A percentile compares a stretch with the other conserved stretches of the same genome.
These are phyloP conservation scores for Lacanobia oleracea DNA, from an alignment of 2,888 invertebrate species.

Conservation along the genomic window DNA sequence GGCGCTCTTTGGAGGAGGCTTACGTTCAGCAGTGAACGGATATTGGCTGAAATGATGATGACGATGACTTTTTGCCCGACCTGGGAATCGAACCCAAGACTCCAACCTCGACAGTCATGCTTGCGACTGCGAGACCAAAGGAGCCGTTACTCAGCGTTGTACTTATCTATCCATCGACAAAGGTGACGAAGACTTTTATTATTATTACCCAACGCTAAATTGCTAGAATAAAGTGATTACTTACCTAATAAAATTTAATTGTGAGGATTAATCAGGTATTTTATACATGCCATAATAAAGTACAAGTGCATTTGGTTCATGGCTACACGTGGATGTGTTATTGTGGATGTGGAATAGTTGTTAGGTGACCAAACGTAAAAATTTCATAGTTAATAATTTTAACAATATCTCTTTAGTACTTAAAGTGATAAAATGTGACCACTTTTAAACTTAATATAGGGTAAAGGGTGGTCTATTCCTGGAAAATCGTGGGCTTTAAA, in stretches of 20 bases:
- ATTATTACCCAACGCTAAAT: conserved; percentile 4
- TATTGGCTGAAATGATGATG: no score
- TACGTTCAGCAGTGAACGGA: no score
- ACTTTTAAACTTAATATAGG: no score
- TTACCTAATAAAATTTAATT: conserved; percentile 17
- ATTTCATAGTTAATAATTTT: not conserved
- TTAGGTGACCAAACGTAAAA: not conserved
- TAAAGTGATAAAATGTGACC: no score
- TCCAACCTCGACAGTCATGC: no score
- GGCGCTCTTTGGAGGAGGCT: no score
- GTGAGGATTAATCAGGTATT: conserved; percentile 23
- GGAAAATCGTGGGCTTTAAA: no score
- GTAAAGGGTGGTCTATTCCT: no score
- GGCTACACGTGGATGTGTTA: conserved; percentile 10
- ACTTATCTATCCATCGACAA: not conserved
- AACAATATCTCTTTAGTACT: not conserved
- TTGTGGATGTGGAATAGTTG: not conserved
- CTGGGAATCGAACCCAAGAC: no score
- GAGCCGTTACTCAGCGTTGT: no score
- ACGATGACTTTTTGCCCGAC: no score
- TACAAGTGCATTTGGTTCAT: conserved; percentile 8
- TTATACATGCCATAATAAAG: conserved; percentile 9
- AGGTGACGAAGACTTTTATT: conserved; percentile 3
- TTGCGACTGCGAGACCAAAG: no score
- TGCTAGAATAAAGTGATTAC: not conserved